Evolutionary conservation across 2,797 vertebrate genomes (phyloP).

Genomic region (Valencia hispanica): DNA sequence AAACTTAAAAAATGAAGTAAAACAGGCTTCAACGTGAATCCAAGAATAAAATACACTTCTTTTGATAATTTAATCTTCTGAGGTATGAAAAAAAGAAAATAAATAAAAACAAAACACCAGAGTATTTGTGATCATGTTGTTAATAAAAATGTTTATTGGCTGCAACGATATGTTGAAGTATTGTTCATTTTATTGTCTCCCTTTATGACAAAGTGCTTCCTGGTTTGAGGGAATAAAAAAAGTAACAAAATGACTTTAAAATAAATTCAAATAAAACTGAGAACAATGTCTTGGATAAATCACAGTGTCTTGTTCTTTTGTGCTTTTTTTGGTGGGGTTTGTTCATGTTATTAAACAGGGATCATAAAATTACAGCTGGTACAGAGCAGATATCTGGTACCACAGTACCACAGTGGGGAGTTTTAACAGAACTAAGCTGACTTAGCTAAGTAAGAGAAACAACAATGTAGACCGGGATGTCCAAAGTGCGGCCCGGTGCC

Average conservation of each 20-base stretch:
- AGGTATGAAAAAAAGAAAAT: conserved; percentile 62
- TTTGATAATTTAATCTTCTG: conserved; percentile 82
- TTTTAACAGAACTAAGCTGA: too few species aligned
- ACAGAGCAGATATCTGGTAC: too few species aligned
- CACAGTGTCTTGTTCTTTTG: conserved; percentile 54
- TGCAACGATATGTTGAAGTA: conserved; percentile 81
- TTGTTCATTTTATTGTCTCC: conserved; percentile 79
- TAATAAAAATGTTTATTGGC: conserved; percentile 95
- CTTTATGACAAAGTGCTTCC: conserved; percentile 84
- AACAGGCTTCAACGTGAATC: conserved; percentile 72
- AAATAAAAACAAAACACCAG: conserved; percentile 79
- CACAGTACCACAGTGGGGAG: too few species aligned
- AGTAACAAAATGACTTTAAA: conserved; percentile 67
- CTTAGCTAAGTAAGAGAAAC: too few species aligned
- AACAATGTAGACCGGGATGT: too few species aligned
- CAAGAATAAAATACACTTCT: conserved; percentile 80
- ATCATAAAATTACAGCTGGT: too few species aligned
- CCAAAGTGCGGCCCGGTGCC: too few species aligned
- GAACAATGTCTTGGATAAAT: conserved; percentile 78
- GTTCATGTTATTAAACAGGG: too few species aligned
- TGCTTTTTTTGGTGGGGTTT: conserved; percentile 18
- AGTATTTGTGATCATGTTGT: conserved; percentile 95
- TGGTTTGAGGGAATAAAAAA: conserved; percentile 65
- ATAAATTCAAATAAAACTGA: conserved; percentile 84
- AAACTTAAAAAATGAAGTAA: conserved; percentile 56